Conservation (phyloP, 2,888 invertebrate species). For the Acronicta aceris region DNA sequence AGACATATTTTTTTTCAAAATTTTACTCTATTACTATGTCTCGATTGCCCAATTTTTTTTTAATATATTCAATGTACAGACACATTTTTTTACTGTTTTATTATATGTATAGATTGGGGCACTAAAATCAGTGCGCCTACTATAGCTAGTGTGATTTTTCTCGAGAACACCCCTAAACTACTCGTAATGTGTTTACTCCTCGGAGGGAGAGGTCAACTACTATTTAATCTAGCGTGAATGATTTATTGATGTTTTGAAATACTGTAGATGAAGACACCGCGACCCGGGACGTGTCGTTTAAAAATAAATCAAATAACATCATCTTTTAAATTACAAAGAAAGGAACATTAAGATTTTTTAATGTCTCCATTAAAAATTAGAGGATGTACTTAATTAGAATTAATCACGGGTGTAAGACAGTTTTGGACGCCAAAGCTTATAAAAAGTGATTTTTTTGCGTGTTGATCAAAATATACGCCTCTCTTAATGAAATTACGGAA, state of each 20-base stretch:
- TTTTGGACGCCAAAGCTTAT: slow-evolving; percentile 59
- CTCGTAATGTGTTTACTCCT: slow-evolving; percentile 83
- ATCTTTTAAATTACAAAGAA: slow-evolving; percentile 19
- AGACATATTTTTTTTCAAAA: slow-evolving; percentile 18
- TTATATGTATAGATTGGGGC: too few species aligned
- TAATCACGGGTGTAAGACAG: slow-evolving; percentile 64
- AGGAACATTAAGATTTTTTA: slow-evolving; percentile 38
- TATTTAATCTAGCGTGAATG: slow-evolving; percentile 88
- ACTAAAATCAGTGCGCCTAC: slow-evolving; percentile 50
- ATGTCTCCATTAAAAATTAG: slow-evolving; percentile 53
- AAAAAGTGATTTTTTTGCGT: slow-evolving; percentile 66
- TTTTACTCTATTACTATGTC: too few species aligned
- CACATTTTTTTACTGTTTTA: too few species aligned
- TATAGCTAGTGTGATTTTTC: slow-evolving; percentile 69
- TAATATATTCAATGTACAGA: too few species aligned
- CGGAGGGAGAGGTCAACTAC: slow-evolving; percentile 85
- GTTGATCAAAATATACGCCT: slow-evolving; percentile 80
- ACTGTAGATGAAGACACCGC: slow-evolving; percentile 48
- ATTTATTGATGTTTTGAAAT: slow-evolving; percentile 85
- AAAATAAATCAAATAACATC: slow-evolving; percentile 30
- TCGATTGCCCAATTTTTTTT: too few species aligned
- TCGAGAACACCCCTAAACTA: slow-evolving; percentile 74
- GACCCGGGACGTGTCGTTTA: slow-evolving; percentile 8
- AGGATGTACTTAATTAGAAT: slow-evolving; percentile 58
- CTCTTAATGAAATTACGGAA: slow-evolving; percentile 80